Evolutionary conservation across 2,888 invertebrate species (phyloP).

Genomic region (Scaeva pyrastri): DNA sequence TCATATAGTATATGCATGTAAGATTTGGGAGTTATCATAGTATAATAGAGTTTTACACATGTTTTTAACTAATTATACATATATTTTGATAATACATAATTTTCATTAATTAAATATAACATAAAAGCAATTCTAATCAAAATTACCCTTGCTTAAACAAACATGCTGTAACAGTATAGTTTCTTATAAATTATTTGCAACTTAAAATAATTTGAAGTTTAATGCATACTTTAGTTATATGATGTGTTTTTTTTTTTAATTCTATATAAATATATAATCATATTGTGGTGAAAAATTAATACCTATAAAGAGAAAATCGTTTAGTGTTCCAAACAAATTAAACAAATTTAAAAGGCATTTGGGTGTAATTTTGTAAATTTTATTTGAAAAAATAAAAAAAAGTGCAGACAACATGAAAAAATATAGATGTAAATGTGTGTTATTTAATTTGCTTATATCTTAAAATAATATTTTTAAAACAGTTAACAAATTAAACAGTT

Average conservation of each 20-base stretch:
- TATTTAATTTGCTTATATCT: slow-evolving; percentile 14
- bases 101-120: slow-evolving; percentile 58
- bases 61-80: slow-evolving; percentile 63
- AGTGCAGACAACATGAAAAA: slow-evolving; percentile 73
- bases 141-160: slow-evolving; percentile 69
- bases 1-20: slow-evolving; percentile 53
- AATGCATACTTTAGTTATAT: slow-evolving; percentile 47
- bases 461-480: slow-evolving; percentile 57
- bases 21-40: slow-evolving; percentile 58
- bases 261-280: slow-evolving; percentile 10
- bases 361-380: slow-evolving; percentile 64
- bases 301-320: slow-evolving; percentile 46
- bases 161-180: slow-evolving; percentile 62
- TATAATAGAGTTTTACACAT: slow-evolving; percentile 62
- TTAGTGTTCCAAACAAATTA: slow-evolving; percentile 51
- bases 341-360: slow-evolving; percentile 68
- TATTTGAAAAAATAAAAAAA: slow-evolving; percentile 54
- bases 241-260: slow-evolving; percentile 44
- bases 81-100: slow-evolving; percentile 71
- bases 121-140: slow-evolving; percentile 69
- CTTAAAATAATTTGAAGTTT: slow-evolving; percentile 52
- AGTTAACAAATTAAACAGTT: slow-evolving; percentile 65
- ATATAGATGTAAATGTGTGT: slow-evolving; percentile 29
- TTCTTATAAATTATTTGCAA: slow-evolving; percentile 66
- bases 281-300: slow-evolving; percentile 34